Evolutionary conservation across 1,140 invertebrate species (phyloP).

Genomic region (Oryzaephilus surinamensis): DNA sequence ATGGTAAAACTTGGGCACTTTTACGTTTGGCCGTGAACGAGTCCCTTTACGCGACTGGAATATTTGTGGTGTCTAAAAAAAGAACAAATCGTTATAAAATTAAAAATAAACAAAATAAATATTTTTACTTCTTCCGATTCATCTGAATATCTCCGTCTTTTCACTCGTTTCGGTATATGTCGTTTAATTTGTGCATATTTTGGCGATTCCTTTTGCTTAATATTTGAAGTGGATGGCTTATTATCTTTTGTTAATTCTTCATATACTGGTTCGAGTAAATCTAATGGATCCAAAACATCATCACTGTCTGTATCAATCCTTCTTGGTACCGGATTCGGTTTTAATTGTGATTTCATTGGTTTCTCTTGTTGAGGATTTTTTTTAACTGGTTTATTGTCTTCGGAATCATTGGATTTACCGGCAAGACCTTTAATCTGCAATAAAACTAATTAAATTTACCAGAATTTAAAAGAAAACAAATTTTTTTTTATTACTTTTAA

Average conservation of each 20-base stretch:
- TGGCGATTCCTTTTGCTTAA: conserved; percentile 2
- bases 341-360: conserved; percentile 1
- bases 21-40: conserved; percentile 28
- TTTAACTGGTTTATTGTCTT: conserved; percentile 8
- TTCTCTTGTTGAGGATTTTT: conserved; percentile 8
- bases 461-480: conserved; percentile 2
- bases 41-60: conserved; percentile 28
- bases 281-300: conserved; percentile 22
- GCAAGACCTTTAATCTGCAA: conserved; percentile 32
- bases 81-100: conserved; percentile 4
- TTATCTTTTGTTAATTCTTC: conserved; percentile 24
- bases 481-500: conserved; percentile 33
- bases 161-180: conserved; percentile 6
- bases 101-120: conserved; percentile 2
- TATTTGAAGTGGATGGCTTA: conserved; percentile 5
- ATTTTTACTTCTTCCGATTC: conserved; percentile 16
- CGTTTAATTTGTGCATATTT: conserved; percentile 10
- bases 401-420: conserved; percentile 7
- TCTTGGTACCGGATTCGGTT: neutral
- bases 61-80: conserved; percentile 21
- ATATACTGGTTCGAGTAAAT: conserved; percentile 23
- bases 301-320: conserved; percentile 9
- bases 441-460: conserved; percentile 4
- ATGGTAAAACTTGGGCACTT: conserved; percentile 30
- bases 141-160: conserved; percentile 18